Evolutionary conservation across 1,140 invertebrate genomes (phyloP), one percentile per base, ranked within the genome.

Genomic region (Heliconius hermathena): DNA sequence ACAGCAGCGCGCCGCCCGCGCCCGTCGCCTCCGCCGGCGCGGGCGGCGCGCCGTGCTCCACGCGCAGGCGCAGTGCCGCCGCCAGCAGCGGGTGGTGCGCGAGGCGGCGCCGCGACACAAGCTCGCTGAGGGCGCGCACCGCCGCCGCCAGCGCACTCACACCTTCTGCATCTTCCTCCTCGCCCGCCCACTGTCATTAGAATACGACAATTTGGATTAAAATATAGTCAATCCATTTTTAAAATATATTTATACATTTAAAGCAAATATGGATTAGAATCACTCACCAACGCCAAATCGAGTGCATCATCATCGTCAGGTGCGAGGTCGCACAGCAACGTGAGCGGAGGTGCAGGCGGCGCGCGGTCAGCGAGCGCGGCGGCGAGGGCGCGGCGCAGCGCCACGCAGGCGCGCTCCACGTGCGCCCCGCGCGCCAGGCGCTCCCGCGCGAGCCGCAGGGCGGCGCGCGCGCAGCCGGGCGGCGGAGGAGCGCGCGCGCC

Each of bases 241-340:
- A 8, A 94, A 16, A 49, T 5, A 18, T 49, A 49, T 41, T 41
- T 41, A 41, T 41, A 41, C 1, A 41, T 11, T 41, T 2, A 49
- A 49, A 49, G 13, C 4, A 49, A 18, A 18, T 16, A 49, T 18
- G 0, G 16, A 49, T 49, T 3, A 49, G 3, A 49, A 49, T 49
- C 46, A 49, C 96, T 96, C 91, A 98, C 97, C 95, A 98, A 95
- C 20, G 98, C 98, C n/a, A 99, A 96, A 94, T 98, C 98, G 70
- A 99, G 95, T 3, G 97, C 97, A 86, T 54, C 52, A 54, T 98
- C 97, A 85, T 97, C 97, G 29, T 96, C 96, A 1, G 95, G 95
- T 82, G 98, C 97, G 9, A 98, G 95, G 88, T 97, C 97, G 89
- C 98, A 98, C 1, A 98, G 95, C 9, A 98, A 93, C 22, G 98